Percentiles rank a stretch among this genome's conserved stretches.
Conservation (phyloP, 2,888 invertebrate species). For the Hyalella azteca region DNA sequence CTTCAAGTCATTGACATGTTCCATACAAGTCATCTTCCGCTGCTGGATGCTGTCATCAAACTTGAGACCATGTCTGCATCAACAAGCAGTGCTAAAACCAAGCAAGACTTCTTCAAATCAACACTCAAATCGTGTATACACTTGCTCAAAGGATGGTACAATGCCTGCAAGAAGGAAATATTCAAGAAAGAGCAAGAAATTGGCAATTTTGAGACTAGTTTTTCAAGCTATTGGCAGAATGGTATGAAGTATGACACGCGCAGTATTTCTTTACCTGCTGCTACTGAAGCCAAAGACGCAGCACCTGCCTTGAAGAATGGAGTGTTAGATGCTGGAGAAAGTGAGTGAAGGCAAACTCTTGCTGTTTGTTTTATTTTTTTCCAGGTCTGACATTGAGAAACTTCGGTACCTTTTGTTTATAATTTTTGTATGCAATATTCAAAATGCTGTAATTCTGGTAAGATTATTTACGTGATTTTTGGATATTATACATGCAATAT, state of each 20-base stretch:
- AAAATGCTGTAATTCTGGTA: too few species aligned
- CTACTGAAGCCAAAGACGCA: not conserved
- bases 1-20: constrained; percentile 21
- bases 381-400: too few species aligned
- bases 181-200: constrained; percentile 23
- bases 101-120: constrained; percentile 31
- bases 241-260: not conserved
- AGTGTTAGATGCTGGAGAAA: not conserved
- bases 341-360: too few species aligned
- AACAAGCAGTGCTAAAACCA: constrained; percentile 1
- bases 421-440: too few species aligned
- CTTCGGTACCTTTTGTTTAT: too few species aligned
- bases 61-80: constrained; percentile 9
- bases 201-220: not conserved
- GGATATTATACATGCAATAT: too few species aligned
- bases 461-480: too few species aligned
- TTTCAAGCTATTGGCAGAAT: constrained; percentile 23
- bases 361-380: too few species aligned
- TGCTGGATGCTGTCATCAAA: constrained; percentile 15
- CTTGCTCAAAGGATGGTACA: constrained; percentile 20
- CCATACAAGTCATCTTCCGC: not conserved
- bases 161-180: constrained; percentile 1
- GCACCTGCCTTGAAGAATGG: not conserved
- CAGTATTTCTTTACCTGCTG: not conserved
- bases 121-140: constrained; percentile 18